Evolutionary conservation across 2,888 invertebrate genomes (phyloP).

Genomic region (Agriotes lineatus): DNA sequence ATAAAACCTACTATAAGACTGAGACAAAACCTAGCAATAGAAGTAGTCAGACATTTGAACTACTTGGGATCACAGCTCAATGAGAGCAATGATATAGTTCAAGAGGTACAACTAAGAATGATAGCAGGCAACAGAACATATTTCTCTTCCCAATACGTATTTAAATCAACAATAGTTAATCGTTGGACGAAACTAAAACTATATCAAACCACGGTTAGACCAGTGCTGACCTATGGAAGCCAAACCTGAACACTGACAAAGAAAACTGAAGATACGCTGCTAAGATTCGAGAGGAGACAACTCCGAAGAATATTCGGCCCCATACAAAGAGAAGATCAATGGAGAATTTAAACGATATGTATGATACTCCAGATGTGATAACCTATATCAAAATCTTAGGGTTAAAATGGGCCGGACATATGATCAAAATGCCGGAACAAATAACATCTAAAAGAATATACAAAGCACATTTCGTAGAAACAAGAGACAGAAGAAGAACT

Average conservation of each 20-base stretch:
- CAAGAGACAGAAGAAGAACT: background rate
- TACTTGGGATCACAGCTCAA: background rate
- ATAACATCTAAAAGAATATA: background rate
- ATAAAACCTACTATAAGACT: background rate
- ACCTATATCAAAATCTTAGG: background rate
- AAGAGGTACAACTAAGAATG: background rate
- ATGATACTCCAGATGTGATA: background rate
- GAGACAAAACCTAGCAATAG: background rate
- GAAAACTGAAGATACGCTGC: background rate
- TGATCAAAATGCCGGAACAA: background rate
- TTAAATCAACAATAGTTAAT: background rate
- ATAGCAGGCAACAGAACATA: background rate
- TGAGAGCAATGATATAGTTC: background rate
- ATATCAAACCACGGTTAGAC: background rate
- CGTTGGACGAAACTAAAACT: background rate
- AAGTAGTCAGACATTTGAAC: background rate
- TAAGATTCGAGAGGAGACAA: background rate
- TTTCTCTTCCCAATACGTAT: background rate
- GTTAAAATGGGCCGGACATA: background rate
- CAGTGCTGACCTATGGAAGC: background rate
- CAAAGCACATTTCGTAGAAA: background rate
- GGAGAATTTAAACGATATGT: background rate
- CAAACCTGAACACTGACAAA: background rate
- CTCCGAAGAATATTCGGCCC: background rate
- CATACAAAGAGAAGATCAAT: background rate